Evolutionary conservation across 1,140 invertebrate genomes (phyloP), one percentile per base, ranked within the genome.

Genomic region (Lineus longissimus): DNA sequence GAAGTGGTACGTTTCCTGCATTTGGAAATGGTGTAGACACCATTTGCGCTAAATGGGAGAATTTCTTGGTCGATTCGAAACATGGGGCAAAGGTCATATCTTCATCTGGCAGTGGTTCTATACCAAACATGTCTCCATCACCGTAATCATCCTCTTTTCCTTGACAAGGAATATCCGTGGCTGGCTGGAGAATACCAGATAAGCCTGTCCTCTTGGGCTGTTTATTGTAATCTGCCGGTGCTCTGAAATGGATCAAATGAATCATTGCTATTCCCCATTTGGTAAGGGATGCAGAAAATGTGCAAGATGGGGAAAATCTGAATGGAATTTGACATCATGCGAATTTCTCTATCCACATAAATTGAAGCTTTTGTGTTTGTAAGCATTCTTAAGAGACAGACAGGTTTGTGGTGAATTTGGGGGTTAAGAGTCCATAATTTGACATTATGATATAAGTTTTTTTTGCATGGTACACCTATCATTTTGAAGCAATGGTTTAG

Each of bases 151-250:
- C 47, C n/a, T 51, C 47, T 27, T 19, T 19, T 4, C 6, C 47
- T n/a, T 51, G 19, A 27, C 30, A 47, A 51, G 55, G 23, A 15
- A 74, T 61, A 55, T 68, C 64, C 47, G 57, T 55, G 23, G 77
- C 64, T 9, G 74, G 74, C 47, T 73, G 67, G 9, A 78, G 68
- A 45, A 77, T 67, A n/a, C 77, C 76, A 30, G 69, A 55, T 25
- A 71, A 33, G 25, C 61, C 59, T 22, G 66, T 88, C 70, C 22
- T 61, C 63, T 31, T 65, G 11, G 58, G 17, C 15, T 23, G 23
- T 22, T 17, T 25, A 4, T 2, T 17, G 23, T 59, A 41, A 19
- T 31, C 58, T 23, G n/a, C 2, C 13, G 58, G 58, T 7, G 58
- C 25, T 41, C 58, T 59, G 55, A 11, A 51, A 23, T 9, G 15